These are phyloP conservation scores for Drosophila acutilabella DNA, from an alignment of 2,888 invertebrate species.

Conservation along the genomic window DNA sequence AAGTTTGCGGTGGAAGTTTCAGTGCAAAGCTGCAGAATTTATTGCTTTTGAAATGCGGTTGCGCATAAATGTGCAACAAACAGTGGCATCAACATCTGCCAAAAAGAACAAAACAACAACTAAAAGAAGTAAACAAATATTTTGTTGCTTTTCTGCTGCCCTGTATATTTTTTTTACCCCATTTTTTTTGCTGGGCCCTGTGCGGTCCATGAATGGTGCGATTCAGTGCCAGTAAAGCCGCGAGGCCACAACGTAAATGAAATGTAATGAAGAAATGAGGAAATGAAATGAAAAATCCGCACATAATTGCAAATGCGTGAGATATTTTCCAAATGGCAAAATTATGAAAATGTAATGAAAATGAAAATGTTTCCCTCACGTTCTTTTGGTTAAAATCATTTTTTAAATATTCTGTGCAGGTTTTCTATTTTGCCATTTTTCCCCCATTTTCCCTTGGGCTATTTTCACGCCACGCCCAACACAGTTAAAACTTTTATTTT, in stretches of 20 bases:
- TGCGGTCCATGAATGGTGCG: conserved; percentile 42
- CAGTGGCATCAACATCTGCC: conserved; percentile 34
- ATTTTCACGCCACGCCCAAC: conserved; percentile 49
- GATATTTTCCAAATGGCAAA: conserved; percentile 77
- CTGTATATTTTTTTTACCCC: conserved; percentile 16
- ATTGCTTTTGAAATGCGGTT: conserved; percentile 78
- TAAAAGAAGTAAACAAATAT: conserved; percentile 16
- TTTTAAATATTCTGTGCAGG: conserved; percentile 64
- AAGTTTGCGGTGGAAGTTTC: conserved; percentile 60
- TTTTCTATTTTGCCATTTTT: conserved; percentile 3
- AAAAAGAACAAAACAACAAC: conserved; percentile 23
- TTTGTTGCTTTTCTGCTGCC: conserved; percentile 26
- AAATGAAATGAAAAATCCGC: conserved; percentile 70
- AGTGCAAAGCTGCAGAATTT: conserved; percentile 70
- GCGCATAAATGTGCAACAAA: conserved; percentile 70
- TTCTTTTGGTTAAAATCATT: conserved; percentile 5
- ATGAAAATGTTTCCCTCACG: conserved; percentile 39
- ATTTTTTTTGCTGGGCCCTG: neutral
- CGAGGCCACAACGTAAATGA: conserved; percentile 56
- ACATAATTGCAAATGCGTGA: conserved; percentile 81
- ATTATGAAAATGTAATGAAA: conserved; percentile 77
- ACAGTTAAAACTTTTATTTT: conserved; percentile 29
- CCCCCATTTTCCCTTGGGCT: conserved; percentile 18
- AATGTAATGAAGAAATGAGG: conserved; percentile 52
- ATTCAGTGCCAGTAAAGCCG: conserved; percentile 21